Evolutionary conservation across 2,113 vertebrate species (phyloP).

Genomic region (Hippocampus comes): DNA sequence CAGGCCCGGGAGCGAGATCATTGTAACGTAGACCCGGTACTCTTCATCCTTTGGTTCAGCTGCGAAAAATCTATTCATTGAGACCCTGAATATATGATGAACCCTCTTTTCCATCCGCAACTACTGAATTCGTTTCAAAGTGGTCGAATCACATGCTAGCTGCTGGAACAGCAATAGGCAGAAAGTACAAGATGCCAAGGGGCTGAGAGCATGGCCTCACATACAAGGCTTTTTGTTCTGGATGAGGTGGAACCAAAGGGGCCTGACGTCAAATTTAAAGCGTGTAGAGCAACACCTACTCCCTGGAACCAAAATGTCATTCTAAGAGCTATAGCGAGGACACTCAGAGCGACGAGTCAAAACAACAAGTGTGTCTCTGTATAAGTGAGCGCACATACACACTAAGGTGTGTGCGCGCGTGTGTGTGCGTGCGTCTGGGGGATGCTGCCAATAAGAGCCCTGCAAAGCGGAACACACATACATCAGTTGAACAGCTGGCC

Average conservation of each 20-base stretch:
- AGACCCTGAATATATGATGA: not conserved
- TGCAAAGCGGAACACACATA: constrained; percentile 56
- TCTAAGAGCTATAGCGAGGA: constrained; percentile 1
- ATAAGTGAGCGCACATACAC: constrained; percentile 4
- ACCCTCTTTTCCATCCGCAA: not conserved
- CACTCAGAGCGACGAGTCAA: constrained; percentile 22
- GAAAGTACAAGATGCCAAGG: not conserved
- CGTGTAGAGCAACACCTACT: not conserved
- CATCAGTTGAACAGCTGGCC: constrained; percentile 66
- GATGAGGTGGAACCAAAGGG: not conserved
- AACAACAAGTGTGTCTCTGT: constrained; percentile 19
- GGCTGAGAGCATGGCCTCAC: not conserved
- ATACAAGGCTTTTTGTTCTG: constrained; percentile 9
- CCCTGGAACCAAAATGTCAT: not conserved
- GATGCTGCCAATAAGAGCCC: constrained; percentile 60
- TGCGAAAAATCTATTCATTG: not conserved
- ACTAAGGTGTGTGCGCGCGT: constrained; percentile 20
- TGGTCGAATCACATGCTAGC: not conserved
- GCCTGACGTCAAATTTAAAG: constrained; percentile 9
- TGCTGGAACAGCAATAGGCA: not conserved
- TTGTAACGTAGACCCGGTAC: not conserved
- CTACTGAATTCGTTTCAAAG: not conserved
- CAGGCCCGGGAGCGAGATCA: not conserved
- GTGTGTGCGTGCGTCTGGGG: constrained; percentile 28
- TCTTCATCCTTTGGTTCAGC: not conserved